These are phyloP conservation scores for Epizoanthus ramosus DNA, from an alignment of 92 coral and sea anemone species.

Conservation along the genomic window DNA sequence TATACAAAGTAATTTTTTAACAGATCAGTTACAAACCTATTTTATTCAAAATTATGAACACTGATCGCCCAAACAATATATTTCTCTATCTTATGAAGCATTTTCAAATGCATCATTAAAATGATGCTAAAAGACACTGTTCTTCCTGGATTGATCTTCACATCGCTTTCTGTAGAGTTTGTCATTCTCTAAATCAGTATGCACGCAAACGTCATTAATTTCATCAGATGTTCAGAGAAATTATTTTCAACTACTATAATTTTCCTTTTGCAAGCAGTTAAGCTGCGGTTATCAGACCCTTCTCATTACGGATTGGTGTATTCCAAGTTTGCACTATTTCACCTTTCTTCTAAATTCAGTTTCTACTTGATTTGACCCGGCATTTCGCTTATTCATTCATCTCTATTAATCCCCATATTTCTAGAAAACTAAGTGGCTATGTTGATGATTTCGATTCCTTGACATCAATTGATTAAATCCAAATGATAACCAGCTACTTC, in stretches of 20 bases:
- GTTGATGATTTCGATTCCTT: neutral
- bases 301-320: neutral
- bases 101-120: too few relatives aligned
- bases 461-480: neutral
- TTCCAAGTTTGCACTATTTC: constrained; percentile 6
- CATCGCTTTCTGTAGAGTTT: too few relatives aligned
- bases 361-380: neutral
- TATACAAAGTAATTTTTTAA: too few relatives aligned
- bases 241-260: neutral
- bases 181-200: neutral
- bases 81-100: too few relatives aligned
- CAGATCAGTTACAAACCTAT: too few relatives aligned
- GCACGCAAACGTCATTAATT: neutral
- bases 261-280: neutral
- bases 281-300: neutral
- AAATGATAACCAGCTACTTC: neutral
- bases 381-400: neutral
- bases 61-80: too few relatives aligned
- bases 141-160: too few relatives aligned
- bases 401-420: neutral
- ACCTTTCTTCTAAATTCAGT: neutral
- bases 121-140: too few relatives aligned
- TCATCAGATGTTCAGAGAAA: neutral
- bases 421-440: neutral
- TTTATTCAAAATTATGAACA: too few relatives aligned